These are phyloP conservation scores for Drosophila maculinotata DNA, from an alignment of 2,888 invertebrate genomes.

Conservation along the genomic window DNA sequence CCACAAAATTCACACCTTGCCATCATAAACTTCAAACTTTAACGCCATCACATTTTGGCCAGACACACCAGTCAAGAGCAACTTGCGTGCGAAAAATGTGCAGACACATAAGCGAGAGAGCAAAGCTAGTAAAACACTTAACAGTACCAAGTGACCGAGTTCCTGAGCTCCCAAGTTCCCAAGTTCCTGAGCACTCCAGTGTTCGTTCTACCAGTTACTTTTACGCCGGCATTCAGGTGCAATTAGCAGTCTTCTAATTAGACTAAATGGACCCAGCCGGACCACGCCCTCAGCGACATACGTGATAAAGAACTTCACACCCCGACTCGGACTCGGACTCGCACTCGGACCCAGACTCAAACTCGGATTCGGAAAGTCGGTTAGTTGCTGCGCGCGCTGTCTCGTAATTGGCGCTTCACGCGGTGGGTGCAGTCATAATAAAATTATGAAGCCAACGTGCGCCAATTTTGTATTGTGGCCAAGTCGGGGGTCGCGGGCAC, in stretches of 20 bases:
- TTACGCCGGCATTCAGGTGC: constrained; percentile 68
- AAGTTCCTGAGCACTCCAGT: constrained; percentile 18
- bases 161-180: constrained; percentile 20
- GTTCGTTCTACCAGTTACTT: constrained; percentile 29
- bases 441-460: constrained; percentile 77
- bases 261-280: constrained; percentile 61
- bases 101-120: constrained; percentile 40
- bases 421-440: constrained; percentile 66
- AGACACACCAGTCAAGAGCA: too few relatives aligned
- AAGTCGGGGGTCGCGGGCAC: constrained; percentile 17
- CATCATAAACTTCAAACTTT: constrained; percentile 22
- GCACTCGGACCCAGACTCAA: background rate
- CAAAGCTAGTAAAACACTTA: constrained; percentile 23
- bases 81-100: constrained; percentile 61
- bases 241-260: constrained; percentile 77
- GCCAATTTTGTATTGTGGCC: constrained; percentile 71
- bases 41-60: constrained; percentile 6
- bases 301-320: constrained; percentile 25
- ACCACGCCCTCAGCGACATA: constrained; percentile 36
- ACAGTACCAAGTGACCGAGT: constrained; percentile 6
- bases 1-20: constrained; percentile 14
- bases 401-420: constrained; percentile 61
- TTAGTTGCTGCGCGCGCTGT: constrained; percentile 25
- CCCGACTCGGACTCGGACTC: background rate
- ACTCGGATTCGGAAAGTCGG: constrained; percentile 2